Evolutionary conservation across 1,140 invertebrate genomes (phyloP), one percentile per base, ranked within the genome.

Genomic region (Lethocerus indicus): DNA sequence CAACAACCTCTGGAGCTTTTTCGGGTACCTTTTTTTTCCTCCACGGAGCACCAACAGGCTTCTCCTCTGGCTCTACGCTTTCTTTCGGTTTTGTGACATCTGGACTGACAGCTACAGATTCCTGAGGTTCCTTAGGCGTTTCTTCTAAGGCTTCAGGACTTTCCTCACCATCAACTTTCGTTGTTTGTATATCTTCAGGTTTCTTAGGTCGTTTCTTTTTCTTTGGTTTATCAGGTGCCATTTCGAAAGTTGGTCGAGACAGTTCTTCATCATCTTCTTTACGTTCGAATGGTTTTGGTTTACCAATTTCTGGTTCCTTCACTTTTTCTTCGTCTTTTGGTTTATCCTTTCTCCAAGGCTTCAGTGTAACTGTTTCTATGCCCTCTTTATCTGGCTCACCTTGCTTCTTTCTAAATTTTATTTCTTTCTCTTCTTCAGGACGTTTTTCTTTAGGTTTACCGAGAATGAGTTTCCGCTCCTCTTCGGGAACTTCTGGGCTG

Each of bases 381-480:
- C 56, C 24, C 46, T 59, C 60, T 36, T 60, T 58, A 36, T 61
- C 57, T 16, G 55, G 55, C 46, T 50, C 61, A 54, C 54, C 63
- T 65, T 59, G 64, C 35, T 70, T 63, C 45, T 67, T 65, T 49
- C 67, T 71, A 9, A 60, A 61, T 54, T 59, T 57, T 5, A 69
- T 59, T 53, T 67, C 60, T 55, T 67, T 60, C 37, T 65, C 56
- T 45, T 57, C 53, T 28, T 60, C 56, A 44, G 58, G 46, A 18
- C 58, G 54, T 40, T 63, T 60, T 45, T 68, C 61, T 50, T 64
- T 60, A n/a, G 60, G 57, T 48, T 60, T 62, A 4, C 61, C 63
- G 4, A 54, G 29, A 2, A 64, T 70, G 2, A 74, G 57, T 6
- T 59, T 59, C 52, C 64, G 60, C 43, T 67, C 63, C 51, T 71